Conservation (phyloP, 2,888 invertebrate species). For the Stenurella melanura region DNA sequence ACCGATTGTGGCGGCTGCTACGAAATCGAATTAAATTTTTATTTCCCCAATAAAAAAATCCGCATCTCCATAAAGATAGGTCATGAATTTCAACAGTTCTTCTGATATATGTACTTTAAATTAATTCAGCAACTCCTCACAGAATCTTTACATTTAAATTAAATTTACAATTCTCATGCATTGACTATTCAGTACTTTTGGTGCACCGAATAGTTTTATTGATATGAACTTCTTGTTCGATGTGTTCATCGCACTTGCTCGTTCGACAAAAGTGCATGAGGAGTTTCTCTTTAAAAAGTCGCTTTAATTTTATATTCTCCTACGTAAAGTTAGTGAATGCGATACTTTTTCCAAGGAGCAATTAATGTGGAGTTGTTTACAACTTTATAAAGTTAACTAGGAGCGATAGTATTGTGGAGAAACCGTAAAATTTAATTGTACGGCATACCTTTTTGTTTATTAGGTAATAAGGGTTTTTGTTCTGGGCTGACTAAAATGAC, state of each 20-base stretch:
- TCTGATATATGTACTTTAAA: neutral
- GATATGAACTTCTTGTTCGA: neutral
- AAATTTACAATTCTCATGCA: neutral
- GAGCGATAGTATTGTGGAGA: neutral
- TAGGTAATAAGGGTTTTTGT: neutral
- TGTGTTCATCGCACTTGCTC: neutral
- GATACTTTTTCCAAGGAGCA: slow-evolving; percentile 21
- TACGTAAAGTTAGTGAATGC: slow-evolving; percentile 14
- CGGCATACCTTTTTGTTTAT: neutral
- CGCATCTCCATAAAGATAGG: neutral
- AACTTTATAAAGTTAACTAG: slow-evolving; percentile 20
- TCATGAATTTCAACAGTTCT: neutral
- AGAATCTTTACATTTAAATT: neutral
- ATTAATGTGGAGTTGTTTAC: slow-evolving; percentile 31
- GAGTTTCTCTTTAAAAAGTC: slow-evolving; percentile 14
- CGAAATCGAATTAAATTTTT: no score
- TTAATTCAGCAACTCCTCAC: neutral
- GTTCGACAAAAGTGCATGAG: neutral
- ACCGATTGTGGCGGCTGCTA: no score
- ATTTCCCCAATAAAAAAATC: no score
- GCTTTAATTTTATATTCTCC: slow-evolving; percentile 1
- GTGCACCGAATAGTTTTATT: neutral
- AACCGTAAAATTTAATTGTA: slow-evolving; percentile 6
- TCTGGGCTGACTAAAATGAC: neutral
- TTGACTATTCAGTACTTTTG: neutral